phyloP scores from a whole-genome alignment of 2,797 vertebrate species.

The Falco concolor region DNA sequence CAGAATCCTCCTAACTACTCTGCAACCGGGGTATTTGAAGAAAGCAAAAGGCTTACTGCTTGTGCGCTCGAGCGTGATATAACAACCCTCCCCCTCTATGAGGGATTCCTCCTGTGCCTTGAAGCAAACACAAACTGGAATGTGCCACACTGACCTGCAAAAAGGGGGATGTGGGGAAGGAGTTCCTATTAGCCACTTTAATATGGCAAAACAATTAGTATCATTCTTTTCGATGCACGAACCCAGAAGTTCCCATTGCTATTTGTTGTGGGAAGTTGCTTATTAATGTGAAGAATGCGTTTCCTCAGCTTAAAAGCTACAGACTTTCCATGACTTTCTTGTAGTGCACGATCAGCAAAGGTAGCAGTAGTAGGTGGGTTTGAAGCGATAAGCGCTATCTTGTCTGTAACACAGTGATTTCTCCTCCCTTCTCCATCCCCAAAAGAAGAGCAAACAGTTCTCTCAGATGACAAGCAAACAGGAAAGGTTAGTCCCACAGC shows the following conservation, averaged over 20 bases:
- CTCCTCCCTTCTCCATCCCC: background rate
- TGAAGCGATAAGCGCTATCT: background rate
- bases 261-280: background rate
- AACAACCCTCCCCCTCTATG: slow-evolving; percentile 56
- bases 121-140: slow-evolving; percentile 77
- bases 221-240: background rate
- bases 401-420: background rate
- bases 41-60: background rate
- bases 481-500: background rate
- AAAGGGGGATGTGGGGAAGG: slow-evolving; percentile 35
- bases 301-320: slow-evolving; percentile 1
- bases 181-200: slow-evolving; percentile 64
- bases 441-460: background rate
- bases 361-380: background rate
- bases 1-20: slow-evolving; percentile 5
- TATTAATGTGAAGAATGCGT: background rate
- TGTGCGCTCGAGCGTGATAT: accelerated
- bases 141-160: slow-evolving; percentile 72
- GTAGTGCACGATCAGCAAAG: background rate
- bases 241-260: background rate
- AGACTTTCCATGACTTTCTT: background rate
- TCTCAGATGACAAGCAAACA: background rate
- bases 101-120: slow-evolving; percentile 76
- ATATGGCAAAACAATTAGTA: slow-evolving; percentile 46
- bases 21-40: background rate